Evolutionary conservation across 2,797 vertebrate species (phyloP).

Genomic region (Channa striata): DNA sequence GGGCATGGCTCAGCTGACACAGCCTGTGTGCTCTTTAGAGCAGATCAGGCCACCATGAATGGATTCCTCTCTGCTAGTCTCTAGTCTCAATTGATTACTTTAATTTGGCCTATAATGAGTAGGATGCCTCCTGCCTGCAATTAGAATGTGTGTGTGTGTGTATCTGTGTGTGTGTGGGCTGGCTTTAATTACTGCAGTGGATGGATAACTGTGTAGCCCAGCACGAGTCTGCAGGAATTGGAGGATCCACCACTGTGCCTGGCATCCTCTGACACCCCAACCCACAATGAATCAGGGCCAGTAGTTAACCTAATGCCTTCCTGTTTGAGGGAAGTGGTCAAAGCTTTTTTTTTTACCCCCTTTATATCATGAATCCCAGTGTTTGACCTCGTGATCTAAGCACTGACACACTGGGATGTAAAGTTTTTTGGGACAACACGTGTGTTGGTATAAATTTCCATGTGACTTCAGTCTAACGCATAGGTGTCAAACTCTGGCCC

Average conservation of each 20-base stretch:
- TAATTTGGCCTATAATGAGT: conserved; percentile 77
- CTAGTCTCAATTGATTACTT: conserved; percentile 78
- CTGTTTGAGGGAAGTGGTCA: conserved; percentile 33
- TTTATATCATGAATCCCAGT: conserved; percentile 29
- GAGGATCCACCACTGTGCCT: conserved; percentile 58
- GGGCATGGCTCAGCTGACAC: conserved; percentile 53
- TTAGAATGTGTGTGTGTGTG: conserved; percentile 54
- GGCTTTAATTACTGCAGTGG: conserved; percentile 80
- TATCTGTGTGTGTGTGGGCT: conserved; percentile 41
- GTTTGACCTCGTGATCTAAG: conserved; percentile 46
- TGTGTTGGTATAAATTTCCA: conserved; percentile 13
- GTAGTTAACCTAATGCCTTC: conserved; percentile 47
- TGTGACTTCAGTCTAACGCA: conserved; percentile 8
- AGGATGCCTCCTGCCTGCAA: conserved; percentile 70
- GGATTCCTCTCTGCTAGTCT: conserved; percentile 73
- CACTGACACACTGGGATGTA: not conserved
- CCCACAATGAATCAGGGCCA: conserved; percentile 42
- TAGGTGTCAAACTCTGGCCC: too few species aligned
- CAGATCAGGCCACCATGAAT: conserved; percentile 56
- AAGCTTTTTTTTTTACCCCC: conserved; percentile 14
- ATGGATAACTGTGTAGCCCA: conserved; percentile 68
- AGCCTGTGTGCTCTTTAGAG: conserved; percentile 56
- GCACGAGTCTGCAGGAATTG: conserved; percentile 61
- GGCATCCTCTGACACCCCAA: conserved; percentile 56
- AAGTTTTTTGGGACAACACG: not conserved